Evolutionary conservation across 2,113 vertebrate species (phyloP).

Genomic region (Aramus guarauna): DNA sequence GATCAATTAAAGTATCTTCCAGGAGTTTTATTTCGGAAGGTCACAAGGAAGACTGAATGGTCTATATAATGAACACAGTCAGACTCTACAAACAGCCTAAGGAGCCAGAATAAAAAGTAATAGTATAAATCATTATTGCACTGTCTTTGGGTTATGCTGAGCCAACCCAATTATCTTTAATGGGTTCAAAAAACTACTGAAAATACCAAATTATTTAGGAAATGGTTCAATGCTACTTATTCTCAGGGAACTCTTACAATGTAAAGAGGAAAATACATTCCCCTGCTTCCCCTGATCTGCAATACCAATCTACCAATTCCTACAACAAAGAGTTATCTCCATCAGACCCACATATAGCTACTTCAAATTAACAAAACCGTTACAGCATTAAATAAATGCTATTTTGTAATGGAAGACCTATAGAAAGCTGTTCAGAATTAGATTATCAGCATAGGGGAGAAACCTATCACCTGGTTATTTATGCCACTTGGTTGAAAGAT

Average conservation of each 20-base stretch:
- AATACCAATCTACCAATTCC: background rate
- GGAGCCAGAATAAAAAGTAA: background rate
- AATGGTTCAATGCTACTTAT: background rate
- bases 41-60: background rate
- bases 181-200: background rate
- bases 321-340: background rate
- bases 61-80: background rate
- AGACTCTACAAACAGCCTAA: background rate
- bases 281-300: background rate
- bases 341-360: background rate
- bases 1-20: background rate
- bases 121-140: background rate
- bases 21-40: background rate
- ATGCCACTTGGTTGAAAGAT: conserved; percentile 55
- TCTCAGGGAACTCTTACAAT: background rate
- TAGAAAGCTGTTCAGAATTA: background rate
- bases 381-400: background rate
- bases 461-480: conserved; percentile 62
- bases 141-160: background rate
- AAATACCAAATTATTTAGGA: background rate
- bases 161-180: background rate
- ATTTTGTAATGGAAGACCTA: background rate
- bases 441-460: conserved; percentile 17
- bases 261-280: background rate
- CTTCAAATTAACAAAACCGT: background rate